Base-by-base conservation (phyloP, 1,140 invertebrate species). In the Ptiloglossa arizonensis region DNA sequence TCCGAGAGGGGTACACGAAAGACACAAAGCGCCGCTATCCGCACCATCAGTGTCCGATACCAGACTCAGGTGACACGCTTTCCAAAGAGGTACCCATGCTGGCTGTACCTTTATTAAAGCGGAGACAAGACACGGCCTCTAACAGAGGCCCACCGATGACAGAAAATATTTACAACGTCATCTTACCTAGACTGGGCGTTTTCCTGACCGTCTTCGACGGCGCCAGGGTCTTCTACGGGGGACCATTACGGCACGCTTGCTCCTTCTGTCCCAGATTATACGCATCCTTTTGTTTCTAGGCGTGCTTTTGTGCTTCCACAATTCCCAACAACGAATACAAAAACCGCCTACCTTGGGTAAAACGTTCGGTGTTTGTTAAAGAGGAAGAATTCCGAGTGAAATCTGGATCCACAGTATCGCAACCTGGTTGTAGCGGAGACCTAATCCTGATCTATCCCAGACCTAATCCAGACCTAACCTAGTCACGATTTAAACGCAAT, bases 141-240 rank as follows among this genome's bases (percentile, higher is more conserved):
- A 32, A 62, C 64, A 63, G 59, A 29, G 71, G 50, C 57, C 64
- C 73, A 63, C 80, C 85, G 87, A 89, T 89, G 89, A 88, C 88
- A 89, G 89, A 83, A 88, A 89, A 89, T 89, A 89, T 89, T 89
- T 89, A 89, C 86, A 87, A 87, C 87, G 80, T 88, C 88, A 88
- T 87, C 80, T 79, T 86, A 85, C 81, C 80, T 80, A 88, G 86
- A 82, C 72, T 70, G 81, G 81, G 69, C 74, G 79, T 85, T 84
- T 78, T 74, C 60, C 54, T 72, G 38, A 27, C 54, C 59, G 24
- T 63, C 27, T 70, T 62, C 48, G 19, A 19, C 69, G 71, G 60
- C 67, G 52, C 64, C 82, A 72, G 57, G n/a, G 56, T 24, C 64
- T 32, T 17, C n/a, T 46, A 13, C 24, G 0, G 15, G 5, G 5